phyloP scores from a whole-genome alignment of 1,140 invertebrate species.

The Drosophila nasuta region DNA sequence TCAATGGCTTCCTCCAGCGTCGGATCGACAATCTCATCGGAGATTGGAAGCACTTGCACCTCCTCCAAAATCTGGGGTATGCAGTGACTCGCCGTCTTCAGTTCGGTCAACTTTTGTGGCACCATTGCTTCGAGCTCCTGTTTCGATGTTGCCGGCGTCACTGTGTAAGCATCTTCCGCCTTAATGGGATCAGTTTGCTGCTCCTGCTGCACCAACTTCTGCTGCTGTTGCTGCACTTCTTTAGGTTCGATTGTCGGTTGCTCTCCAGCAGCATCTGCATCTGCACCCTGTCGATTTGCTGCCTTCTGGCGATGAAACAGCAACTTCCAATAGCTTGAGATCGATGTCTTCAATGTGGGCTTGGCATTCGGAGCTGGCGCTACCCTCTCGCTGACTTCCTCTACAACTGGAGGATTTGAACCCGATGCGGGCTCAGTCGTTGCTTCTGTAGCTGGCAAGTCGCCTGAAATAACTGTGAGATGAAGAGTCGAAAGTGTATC shows the following conservation, averaged over 20 bases:
- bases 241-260: neutral
- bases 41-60: constrained; percentile 34
- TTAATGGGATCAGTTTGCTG: neutral
- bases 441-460: constrained; percentile 24
- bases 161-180: neutral
- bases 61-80: constrained; percentile 32
- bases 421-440: neutral
- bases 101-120: neutral
- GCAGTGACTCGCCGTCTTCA: neutral
- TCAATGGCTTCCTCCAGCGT: constrained; percentile 6
- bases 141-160: constrained; percentile 3
- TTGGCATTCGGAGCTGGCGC: constrained; percentile 39
- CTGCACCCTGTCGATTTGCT: constrained; percentile 18
- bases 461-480: neutral
- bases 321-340: constrained; percentile 63
- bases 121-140: neutral
- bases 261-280: neutral
- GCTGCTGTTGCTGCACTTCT: constrained; percentile 13
- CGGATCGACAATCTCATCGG: constrained; percentile 29
- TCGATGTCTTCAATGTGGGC: constrained; percentile 51
- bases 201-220: constrained; percentile 17
- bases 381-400: neutral
- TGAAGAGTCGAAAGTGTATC: neutral
- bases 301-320: constrained; percentile 59
- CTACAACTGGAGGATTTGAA: neutral